Conservation (phyloP, 2,888 invertebrate species). For the Drosophila kambysellisi region DNA sequence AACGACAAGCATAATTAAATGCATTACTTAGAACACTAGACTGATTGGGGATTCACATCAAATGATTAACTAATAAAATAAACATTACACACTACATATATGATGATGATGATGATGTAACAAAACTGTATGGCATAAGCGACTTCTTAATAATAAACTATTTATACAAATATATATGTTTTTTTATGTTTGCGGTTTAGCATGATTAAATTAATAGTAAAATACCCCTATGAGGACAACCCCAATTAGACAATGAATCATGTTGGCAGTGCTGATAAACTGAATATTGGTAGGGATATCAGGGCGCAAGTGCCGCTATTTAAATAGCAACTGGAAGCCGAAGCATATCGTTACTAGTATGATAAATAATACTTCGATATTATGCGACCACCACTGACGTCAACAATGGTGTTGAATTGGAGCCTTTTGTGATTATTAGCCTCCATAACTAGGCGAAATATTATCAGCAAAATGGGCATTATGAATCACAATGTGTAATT, state of each 20-base stretch:
- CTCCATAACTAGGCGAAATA: constrained; percentile 11
- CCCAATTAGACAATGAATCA: constrained; percentile 57
- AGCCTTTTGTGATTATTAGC: not conserved
- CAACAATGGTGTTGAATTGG: constrained; percentile 20
- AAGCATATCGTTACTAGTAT: not conserved
- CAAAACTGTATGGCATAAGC: constrained; percentile 2
- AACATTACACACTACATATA: constrained; percentile 11
- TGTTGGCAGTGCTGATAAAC: constrained; percentile 7
- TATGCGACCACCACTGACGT: constrained; percentile 42
- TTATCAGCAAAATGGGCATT: constrained; percentile 40
- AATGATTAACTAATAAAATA: constrained; percentile 8
- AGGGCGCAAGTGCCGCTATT: constrained; percentile 48
- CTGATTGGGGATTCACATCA: constrained; percentile 19
- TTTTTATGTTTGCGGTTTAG: not conserved
- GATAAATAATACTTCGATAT: constrained; percentile 15
- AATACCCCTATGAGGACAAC: constrained; percentile 12
- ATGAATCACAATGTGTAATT: constrained; percentile 34
- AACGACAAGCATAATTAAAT: constrained; percentile 53
- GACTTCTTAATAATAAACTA: constrained; percentile 19
- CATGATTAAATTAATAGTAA: constrained; percentile 4
- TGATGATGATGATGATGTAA: constrained; percentile 3
- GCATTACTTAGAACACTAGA: constrained; percentile 37
- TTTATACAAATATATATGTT: constrained; percentile 1
- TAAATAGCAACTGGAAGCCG: constrained; percentile 35
- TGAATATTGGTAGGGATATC: constrained; percentile 23